phyloP scores from a whole-genome alignment of 1,140 invertebrate species.

The Drosophila nigrodunni region DNA sequence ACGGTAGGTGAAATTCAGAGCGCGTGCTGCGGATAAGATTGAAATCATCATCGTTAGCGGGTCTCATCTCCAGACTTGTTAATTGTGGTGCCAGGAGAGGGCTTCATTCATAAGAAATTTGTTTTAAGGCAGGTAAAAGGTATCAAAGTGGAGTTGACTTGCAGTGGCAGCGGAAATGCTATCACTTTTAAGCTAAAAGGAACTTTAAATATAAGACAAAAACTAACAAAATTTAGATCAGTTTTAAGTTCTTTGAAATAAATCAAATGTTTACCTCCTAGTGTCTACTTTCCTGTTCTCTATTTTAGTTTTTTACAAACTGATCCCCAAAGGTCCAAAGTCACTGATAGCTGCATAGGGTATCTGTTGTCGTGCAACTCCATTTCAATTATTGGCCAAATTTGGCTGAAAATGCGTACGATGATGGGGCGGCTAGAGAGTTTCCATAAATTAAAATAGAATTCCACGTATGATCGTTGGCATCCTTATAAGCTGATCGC shows the following conservation, averaged over 20 bases:
- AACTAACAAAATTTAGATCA: not conserved
- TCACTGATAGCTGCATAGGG: not conserved
- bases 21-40: slow-evolving; percentile 62
- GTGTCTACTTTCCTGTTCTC: too few relatives aligned
- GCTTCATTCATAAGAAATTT: slow-evolving; percentile 67
- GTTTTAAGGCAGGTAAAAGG: slow-evolving; percentile 43
- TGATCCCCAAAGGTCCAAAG: not conserved
- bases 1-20: slow-evolving; percentile 47
- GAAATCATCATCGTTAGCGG: slow-evolving; percentile 37
- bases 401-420: slow-evolving; percentile 50
- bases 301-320: too few relatives aligned
- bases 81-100: slow-evolving; percentile 48
- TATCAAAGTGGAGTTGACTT: slow-evolving; percentile 3
- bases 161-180: slow-evolving; percentile 60
- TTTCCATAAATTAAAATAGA: slow-evolving; percentile 60
- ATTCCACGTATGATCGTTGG: slow-evolving; percentile 53
- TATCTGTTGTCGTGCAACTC: slow-evolving; percentile 14
- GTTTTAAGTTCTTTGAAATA: not conserved
- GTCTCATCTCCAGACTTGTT: slow-evolving; percentile 30
- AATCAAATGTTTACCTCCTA: not conserved
- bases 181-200: slow-evolving; percentile 42
- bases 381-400: slow-evolving; percentile 50
- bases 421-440: slow-evolving; percentile 18
- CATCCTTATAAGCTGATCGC: slow-evolving; percentile 49
- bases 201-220: not conserved